A percentile compares a stretch with the other conserved stretches of the same genome.
Conservation (phyloP, 2,888 invertebrate genomes). For the Metellina segmentata region DNA sequence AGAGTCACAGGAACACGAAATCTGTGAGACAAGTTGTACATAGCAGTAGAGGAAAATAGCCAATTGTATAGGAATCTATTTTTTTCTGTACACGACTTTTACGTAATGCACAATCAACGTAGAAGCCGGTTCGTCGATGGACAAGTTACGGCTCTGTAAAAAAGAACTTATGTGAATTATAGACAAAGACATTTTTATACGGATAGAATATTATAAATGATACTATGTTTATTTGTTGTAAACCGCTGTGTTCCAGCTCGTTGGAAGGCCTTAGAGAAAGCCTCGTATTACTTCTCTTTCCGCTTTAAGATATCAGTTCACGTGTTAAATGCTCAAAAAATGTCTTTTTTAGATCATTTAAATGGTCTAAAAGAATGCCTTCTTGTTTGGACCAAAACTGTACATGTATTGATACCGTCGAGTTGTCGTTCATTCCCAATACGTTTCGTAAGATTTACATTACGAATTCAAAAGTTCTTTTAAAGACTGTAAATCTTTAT, state of each 20-base stretch:
- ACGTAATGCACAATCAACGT: constrained; percentile 77
- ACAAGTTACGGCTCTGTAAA: constrained; percentile 73
- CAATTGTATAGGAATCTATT: constrained; percentile 77
- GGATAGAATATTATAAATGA: constrained; percentile 69
- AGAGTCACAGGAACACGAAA: constrained; percentile 50
- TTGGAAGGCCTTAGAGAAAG: constrained; percentile 71
- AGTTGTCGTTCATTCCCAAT: background rate
- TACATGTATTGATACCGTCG: background rate
- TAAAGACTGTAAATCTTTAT: too few species aligned
- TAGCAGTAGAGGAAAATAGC: constrained; percentile 75
- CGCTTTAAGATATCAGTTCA: constrained; percentile 1
- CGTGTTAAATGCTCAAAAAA: background rate
- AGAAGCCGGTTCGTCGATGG: constrained; percentile 69
- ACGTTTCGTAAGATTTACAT: too few species aligned
- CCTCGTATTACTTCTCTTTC: constrained; percentile 51
- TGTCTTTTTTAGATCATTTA: background rate
- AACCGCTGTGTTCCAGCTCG: constrained; percentile 74
- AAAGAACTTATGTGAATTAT: constrained; percentile 71
- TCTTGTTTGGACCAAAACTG: background rate
- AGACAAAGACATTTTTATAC: constrained; percentile 75
- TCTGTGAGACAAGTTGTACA: constrained; percentile 71
- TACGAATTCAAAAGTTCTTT: too few species aligned
- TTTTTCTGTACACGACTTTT: constrained; percentile 77
- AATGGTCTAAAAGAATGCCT: background rate
- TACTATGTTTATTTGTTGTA: constrained; percentile 76